Percentiles rank a stretch among this genome's conserved stretches.
phyloP scores from a whole-genome alignment of 2,797 vertebrate genomes.

The Champsocephalus gunnari region DNA sequence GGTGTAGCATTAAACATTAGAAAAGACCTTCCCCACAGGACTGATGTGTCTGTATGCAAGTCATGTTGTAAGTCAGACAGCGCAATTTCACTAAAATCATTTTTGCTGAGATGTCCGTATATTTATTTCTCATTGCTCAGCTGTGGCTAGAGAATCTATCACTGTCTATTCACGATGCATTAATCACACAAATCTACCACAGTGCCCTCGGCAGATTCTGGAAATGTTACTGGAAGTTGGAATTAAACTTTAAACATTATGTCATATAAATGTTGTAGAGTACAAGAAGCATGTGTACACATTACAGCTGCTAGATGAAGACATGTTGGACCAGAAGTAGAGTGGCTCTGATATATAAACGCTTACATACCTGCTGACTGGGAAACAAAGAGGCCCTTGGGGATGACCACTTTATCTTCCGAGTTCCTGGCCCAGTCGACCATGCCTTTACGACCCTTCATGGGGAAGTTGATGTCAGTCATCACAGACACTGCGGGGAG shows the following conservation, averaged over 20 bases:
- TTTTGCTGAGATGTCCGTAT: slow-evolving; percentile 45
- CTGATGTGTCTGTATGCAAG: slow-evolving; percentile 17
- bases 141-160: slow-evolving; percentile 27
- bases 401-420: slow-evolving; percentile 97
- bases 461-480: slow-evolving; percentile 99
- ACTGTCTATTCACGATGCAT: slow-evolving; percentile 26
- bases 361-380: slow-evolving; percentile 91
- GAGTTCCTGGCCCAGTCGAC: slow-evolving; percentile 99
- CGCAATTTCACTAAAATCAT: slow-evolving; percentile 43
- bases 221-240: slow-evolving; percentile 7
- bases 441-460: slow-evolving; percentile 99
- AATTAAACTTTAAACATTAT: slow-evolving; percentile 15
- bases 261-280: background rate
- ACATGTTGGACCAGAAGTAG: slow-evolving; percentile 10
- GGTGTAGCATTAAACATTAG: slow-evolving; percentile 19
- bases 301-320: slow-evolving; percentile 13
- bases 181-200: slow-evolving; percentile 11
- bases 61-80: slow-evolving; percentile 32
- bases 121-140: slow-evolving; percentile 36
- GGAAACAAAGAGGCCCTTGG: slow-evolving; percentile 96
- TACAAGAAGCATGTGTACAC: background rate
- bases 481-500: slow-evolving; percentile 96
- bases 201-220: background rate
- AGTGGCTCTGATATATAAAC: slow-evolving; percentile 31
- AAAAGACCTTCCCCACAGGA: slow-evolving; percentile 21